Evolutionary conservation across 64 coral and sea anemone species (phyloP).

Genomic region (Pocillopora damicornis): DNA sequence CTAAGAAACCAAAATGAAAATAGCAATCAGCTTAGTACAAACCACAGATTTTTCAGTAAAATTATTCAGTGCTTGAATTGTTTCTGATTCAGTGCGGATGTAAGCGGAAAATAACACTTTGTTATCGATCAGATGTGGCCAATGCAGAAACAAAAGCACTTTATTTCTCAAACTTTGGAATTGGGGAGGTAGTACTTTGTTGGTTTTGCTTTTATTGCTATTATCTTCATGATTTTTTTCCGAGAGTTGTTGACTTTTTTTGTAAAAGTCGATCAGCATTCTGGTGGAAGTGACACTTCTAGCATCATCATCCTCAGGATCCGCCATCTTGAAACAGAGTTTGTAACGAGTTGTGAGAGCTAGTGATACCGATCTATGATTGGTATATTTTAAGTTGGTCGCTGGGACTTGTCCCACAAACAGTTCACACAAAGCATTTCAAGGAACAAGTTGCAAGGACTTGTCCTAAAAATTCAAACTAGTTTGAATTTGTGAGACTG

Average conservation of each 20-base stretch:
- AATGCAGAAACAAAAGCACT: background rate
- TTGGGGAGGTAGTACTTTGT: conserved; percentile 3
- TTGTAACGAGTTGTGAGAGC: background rate
- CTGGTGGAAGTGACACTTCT: conserved; percentile 15
- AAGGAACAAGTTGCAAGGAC: conserved; percentile 1
- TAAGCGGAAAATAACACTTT: no score
- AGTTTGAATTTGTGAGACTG: no score
- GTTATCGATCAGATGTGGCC: no score
- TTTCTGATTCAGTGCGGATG: no score
- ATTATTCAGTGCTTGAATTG: no score
- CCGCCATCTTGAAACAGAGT: conserved; percentile 6
- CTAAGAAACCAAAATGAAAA: no score
- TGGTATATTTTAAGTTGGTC: conserved; percentile 10
- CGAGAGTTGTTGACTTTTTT: background rate
- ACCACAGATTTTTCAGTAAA: no score
- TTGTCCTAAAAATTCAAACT: no score
- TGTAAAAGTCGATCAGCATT: conserved; percentile 12
- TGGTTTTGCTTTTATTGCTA: background rate
- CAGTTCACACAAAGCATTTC: conserved; percentile 5
- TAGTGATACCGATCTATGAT: background rate
- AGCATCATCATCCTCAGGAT: conserved; percentile 6
- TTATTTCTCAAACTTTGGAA: conserved; percentile 8
- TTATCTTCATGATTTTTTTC: conserved; percentile 16
- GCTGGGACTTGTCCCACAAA: background rate
- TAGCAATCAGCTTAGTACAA: no score